These are phyloP conservation scores for Epizoanthus stellaris DNA, from an alignment of 92 coral and sea anemone species.

Conservation along the genomic window DNA sequence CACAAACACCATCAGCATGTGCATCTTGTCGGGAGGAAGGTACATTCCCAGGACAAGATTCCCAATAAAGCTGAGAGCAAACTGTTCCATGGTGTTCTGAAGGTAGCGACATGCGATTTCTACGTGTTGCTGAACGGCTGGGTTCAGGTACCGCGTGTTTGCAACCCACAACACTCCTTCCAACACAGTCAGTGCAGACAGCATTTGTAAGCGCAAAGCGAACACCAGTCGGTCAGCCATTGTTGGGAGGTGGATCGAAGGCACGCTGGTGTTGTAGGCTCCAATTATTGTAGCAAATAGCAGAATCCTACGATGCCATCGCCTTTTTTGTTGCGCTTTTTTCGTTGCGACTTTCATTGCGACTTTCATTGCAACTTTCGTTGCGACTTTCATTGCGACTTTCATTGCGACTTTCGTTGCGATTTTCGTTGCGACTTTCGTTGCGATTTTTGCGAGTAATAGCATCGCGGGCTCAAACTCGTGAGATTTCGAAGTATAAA, in stretches of 20 bases:
- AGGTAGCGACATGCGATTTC: constrained; percentile 46
- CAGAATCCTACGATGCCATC: background rate
- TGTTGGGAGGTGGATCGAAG: too few species aligned
- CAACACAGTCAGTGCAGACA: constrained; percentile 54
- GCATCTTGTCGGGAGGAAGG: constrained; percentile 58
- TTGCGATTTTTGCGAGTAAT: background rate
- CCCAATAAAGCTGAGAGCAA: constrained; percentile 58
- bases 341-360: background rate
- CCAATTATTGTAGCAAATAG: too few species aligned
- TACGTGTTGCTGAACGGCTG: constrained; percentile 32
- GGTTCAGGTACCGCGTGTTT: constrained; percentile 43
- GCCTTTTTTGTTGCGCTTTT: too few species aligned
- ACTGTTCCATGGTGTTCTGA: constrained; percentile 74
- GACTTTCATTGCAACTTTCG: too few species aligned
- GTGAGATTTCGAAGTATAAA: too few species aligned
- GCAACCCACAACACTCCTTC: constrained; percentile 62
- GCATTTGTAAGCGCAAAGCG: too few species aligned
- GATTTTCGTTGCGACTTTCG: background rate
- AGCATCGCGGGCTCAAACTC: background rate
- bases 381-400: too few species aligned
- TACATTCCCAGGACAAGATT: constrained; percentile 54
- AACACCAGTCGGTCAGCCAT: too few species aligned
- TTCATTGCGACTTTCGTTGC: background rate
- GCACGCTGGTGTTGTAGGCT: too few species aligned
- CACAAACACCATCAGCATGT: constrained; percentile 50